phyloP scores from a whole-genome alignment of 2,797 vertebrate species.

The Euphonia xanthogaster region DNA sequence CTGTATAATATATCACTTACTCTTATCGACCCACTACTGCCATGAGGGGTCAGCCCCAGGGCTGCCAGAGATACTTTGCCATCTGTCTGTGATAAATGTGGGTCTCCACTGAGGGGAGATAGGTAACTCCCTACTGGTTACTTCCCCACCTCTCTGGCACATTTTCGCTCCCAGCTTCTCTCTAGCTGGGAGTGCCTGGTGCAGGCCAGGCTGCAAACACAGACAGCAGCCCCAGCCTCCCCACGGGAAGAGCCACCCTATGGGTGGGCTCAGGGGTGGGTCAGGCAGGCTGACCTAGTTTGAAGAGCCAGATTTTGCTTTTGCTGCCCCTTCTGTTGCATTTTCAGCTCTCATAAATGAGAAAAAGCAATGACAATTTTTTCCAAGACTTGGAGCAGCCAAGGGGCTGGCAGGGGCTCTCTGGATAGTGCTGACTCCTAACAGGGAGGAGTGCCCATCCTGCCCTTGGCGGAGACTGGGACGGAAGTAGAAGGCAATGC shows the following conservation, averaged over 20 bases:
- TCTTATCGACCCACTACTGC: background rate
- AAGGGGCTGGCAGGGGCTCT: background rate
- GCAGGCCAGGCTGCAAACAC: background rate
- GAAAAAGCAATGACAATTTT: background rate
- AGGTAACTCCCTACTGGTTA: background rate
- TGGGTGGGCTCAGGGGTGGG: background rate
- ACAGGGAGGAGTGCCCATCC: rapidly evolving
- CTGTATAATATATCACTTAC: background rate
- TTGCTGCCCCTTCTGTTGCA: background rate
- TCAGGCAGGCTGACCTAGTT: background rate
- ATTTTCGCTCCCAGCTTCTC: background rate
- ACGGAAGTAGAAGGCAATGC: background rate
- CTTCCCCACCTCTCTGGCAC: background rate
- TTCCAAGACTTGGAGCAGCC: background rate
- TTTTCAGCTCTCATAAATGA: background rate
- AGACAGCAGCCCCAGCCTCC: background rate
- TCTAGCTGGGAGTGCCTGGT: rapidly evolving
- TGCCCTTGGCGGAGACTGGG: background rate
- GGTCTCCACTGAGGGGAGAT: background rate
- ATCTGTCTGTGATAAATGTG: background rate
- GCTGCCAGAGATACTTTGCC: background rate
- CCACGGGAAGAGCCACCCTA: rapidly evolving
- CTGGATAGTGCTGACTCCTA: background rate
- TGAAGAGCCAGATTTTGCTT: background rate
- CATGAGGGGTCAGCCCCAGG: background rate